These are phyloP conservation scores for Daboia siamensis DNA, from an alignment of 2,113 vertebrate species.

Conservation along the genomic window DNA sequence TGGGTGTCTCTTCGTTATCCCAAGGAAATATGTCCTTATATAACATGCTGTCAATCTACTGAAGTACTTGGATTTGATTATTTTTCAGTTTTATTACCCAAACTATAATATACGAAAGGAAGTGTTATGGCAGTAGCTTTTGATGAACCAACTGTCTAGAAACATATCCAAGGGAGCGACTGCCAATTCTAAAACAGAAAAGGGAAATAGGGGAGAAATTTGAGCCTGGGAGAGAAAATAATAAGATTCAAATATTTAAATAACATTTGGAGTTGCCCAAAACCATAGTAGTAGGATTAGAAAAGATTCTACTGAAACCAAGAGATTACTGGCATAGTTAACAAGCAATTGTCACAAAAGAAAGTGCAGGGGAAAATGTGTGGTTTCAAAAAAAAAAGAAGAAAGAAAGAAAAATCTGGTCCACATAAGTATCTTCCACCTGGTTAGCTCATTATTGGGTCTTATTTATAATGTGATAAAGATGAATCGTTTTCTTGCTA, in stretches of 20 bases:
- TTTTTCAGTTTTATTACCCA: neutral
- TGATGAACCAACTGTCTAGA: neutral
- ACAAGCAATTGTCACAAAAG: neutral
- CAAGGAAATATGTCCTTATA: neutral
- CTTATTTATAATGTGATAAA: neutral
- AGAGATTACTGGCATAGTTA: neutral
- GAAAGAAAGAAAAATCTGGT: neutral
- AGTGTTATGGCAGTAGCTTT: neutral
- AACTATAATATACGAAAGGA: neutral
- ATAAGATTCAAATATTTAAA: neutral
- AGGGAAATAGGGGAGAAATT: neutral
- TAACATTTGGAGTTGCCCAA: neutral
- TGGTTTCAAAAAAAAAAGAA: neutral
- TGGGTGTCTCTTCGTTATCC: neutral
- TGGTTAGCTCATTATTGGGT: neutral
- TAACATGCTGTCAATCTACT: neutral
- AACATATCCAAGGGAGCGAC: neutral
- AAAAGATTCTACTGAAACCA: neutral
- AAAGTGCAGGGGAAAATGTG: neutral
- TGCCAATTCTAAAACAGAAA: neutral
- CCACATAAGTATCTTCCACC: neutral
- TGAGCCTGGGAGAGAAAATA: neutral
- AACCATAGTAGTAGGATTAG: neutral
- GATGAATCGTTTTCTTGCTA: neutral
- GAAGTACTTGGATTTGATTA: neutral